Percentiles rank a stretch among this genome's conserved stretches.
Conservation (phyloP, 2,797 vertebrate species). For the Manis crassicaudata region DNA sequence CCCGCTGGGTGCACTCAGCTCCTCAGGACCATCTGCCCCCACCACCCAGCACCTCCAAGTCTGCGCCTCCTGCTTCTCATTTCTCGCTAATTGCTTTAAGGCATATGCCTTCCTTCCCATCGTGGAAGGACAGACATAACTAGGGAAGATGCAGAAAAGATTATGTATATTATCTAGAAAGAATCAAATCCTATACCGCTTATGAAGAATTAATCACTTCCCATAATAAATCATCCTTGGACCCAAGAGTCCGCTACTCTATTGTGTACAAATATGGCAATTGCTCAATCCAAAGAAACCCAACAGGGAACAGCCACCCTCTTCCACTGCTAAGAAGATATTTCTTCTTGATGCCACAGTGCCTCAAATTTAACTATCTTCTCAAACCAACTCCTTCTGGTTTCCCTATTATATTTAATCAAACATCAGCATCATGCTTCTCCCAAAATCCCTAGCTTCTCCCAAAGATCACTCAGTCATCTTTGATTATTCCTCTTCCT, state of each 20-base stretch:
- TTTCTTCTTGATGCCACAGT: neutral
- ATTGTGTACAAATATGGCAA: neutral
- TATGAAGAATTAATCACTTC: neutral
- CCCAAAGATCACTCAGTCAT: neutral
- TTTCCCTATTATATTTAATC: neutral
- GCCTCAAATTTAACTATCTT: neutral
- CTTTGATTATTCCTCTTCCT: neutral
- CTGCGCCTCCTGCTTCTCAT: neutral
- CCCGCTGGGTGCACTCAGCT: too few relatives aligned
- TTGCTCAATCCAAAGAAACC: neutral
- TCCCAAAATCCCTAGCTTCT: neutral
- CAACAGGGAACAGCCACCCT: neutral
- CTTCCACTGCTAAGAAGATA: neutral
- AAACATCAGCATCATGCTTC: neutral
- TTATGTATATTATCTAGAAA: neutral
- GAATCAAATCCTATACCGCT: neutral
- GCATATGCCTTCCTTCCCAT: neutral
- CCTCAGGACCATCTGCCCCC: neutral
- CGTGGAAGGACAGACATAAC: neutral
- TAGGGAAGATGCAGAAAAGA: neutral
- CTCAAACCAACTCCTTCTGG: neutral
- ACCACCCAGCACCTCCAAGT: neutral
- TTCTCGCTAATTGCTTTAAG: slow-evolving; percentile 6
- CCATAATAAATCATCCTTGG: neutral
- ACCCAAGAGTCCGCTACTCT: neutral